Conservation (phyloP, 2,113 vertebrate genomes). For the Meriones unguiculatus region DNA sequence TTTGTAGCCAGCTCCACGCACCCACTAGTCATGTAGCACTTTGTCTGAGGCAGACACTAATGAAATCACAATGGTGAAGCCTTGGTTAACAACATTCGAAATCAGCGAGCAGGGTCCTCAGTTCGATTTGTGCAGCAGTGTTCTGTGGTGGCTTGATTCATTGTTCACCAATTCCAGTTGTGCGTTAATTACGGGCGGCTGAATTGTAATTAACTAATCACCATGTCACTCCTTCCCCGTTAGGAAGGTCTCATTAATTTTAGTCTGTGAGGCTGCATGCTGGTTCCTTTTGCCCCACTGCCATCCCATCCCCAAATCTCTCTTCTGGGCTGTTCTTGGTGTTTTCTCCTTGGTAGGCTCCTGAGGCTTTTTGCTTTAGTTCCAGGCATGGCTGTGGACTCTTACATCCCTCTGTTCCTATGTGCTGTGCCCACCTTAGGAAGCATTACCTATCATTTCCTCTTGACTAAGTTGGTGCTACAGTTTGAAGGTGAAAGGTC, state of each 20-base stretch:
- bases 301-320: background rate
- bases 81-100: slow-evolving; percentile 60
- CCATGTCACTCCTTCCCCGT: slow-evolving; percentile 84
- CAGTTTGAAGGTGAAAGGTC: background rate
- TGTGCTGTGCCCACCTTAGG: background rate
- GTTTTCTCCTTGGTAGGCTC: background rate
- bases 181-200: slow-evolving; percentile 85
- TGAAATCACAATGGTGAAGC: slow-evolving; percentile 71
- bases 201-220: slow-evolving; percentile 87
- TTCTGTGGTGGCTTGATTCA: slow-evolving; percentile 83
- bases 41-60: slow-evolving; percentile 42
- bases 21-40: background rate
- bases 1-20: background rate
- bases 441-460: background rate
- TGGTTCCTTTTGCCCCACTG: slow-evolving; percentile 72
- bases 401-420: background rate
- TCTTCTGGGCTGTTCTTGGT: slow-evolving; percentile 82
- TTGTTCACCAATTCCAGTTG: slow-evolving; percentile 84
- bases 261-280: slow-evolving; percentile 75
- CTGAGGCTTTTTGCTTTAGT: background rate
- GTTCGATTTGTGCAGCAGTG: slow-evolving; percentile 79
- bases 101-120: slow-evolving; percentile 79
- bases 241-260: slow-evolving; percentile 86
- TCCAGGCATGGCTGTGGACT: too few relatives aligned
- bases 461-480: background rate